Evolutionary conservation across 1,140 invertebrate species (phyloP).

Genomic region (Antheraea pernyi): DNA sequence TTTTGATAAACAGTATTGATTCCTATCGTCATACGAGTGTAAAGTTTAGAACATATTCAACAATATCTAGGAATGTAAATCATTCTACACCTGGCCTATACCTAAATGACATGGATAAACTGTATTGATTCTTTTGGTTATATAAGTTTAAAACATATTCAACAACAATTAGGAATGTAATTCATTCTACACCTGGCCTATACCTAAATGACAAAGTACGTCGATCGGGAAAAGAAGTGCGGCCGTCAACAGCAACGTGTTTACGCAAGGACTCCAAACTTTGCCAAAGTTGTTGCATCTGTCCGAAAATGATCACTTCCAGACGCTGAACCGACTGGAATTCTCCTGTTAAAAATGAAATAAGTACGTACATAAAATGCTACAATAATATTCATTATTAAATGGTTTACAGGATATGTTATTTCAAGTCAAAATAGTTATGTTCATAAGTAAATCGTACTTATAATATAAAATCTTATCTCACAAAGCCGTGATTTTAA

Average conservation of each 20-base stretch:
- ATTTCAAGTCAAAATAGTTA: too few species aligned
- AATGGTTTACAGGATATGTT: too few species aligned
- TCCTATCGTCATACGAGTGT: too few species aligned
- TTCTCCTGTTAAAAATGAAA: slow-evolving; percentile 51
- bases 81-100: slow-evolving; percentile 40
- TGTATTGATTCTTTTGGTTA: too few species aligned
- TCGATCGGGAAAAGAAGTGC: slow-evolving; percentile 44
- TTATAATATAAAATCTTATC: too few species aligned
- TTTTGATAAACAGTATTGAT: too few species aligned
- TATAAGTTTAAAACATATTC: background rate
- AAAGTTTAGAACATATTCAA: background rate
- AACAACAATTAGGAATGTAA: slow-evolving; percentile 16
- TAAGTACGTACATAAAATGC: too few species aligned
- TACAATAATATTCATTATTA: too few species aligned
- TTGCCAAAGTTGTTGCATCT: slow-evolving; percentile 74
- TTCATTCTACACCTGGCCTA: slow-evolving; percentile 34
- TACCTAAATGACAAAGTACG: slow-evolving; percentile 54
- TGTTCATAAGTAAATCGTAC: too few species aligned
- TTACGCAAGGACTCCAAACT: slow-evolving; percentile 61
- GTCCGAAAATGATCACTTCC: slow-evolving; percentile 68
- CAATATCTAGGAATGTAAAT: slow-evolving; percentile 14
- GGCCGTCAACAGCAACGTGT: slow-evolving; percentile 40
- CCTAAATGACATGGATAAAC: slow-evolving; percentile 45
- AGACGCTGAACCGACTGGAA: slow-evolving; percentile 61
- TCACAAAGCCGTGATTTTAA: too few species aligned